A percentile compares a stretch with the other conserved stretches of the same genome.
These are phyloP conservation scores for Artibeus lituratus DNA, from an alignment of 2,797 vertebrate genomes.

Conservation along the genomic window DNA sequence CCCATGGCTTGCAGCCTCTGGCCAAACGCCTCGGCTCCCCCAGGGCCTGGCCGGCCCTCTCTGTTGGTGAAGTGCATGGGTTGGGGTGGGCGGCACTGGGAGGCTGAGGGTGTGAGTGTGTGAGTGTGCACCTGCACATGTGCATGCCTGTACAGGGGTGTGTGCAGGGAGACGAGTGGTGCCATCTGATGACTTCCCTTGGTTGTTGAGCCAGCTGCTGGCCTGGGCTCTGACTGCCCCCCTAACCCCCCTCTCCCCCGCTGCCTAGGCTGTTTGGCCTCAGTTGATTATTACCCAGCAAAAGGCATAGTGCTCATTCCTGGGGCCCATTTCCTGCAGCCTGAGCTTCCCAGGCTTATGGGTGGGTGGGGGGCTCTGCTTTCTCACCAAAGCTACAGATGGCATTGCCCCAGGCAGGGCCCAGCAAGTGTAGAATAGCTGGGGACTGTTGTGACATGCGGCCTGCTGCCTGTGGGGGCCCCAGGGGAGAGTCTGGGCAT, in stretches of 20 bases:
- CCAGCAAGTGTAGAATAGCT: background rate
- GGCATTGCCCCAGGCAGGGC: background rate
- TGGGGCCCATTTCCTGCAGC: background rate
- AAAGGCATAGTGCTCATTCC: conserved; percentile 79
- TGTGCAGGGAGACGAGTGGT: background rate
- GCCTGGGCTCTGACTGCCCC: background rate
- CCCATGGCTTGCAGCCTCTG: conserved; percentile 63
- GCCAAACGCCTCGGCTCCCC: conserved; percentile 84
- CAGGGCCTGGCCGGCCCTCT: conserved; percentile 81
- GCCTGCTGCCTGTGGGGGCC: background rate
- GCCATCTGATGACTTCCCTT: background rate
- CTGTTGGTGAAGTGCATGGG: conserved; percentile 71
- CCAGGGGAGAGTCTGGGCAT: background rate
- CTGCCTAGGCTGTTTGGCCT: conserved; percentile 3
- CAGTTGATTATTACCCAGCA: conserved; percentile 68
- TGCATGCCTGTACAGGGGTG: background rate
- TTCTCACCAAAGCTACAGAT: background rate
- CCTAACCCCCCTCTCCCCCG: background rate
- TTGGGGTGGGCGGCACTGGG: conserved; percentile 51
- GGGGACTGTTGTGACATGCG: background rate
- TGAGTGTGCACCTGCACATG: background rate
- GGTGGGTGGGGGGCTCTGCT: background rate
- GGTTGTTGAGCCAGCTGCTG: conserved; percentile 35
- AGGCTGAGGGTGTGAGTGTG: background rate
- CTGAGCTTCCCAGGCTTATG: background rate